Percentiles rank a stretch among this genome's conserved stretches.
Conservation (phyloP, 1,140 invertebrate genomes). For the Proales similis region DNA sequence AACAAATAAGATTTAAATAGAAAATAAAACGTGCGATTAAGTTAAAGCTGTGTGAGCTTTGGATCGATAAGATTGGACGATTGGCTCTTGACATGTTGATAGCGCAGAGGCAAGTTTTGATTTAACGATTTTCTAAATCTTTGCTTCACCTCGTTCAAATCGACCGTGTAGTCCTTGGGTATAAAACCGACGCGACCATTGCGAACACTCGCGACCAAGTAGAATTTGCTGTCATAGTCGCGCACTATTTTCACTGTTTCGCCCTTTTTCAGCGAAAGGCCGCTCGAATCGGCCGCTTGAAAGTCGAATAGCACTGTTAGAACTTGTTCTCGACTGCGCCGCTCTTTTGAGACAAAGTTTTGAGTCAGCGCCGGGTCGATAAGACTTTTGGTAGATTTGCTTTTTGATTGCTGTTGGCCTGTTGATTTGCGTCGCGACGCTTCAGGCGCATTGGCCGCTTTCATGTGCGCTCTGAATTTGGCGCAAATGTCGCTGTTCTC, state of each 20-base stretch:
- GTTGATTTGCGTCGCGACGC: no score
- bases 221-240: slow-evolving; percentile 25
- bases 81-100: no score
- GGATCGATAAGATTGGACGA: no score
- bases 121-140: slow-evolving; percentile 13
- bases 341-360: not conserved
- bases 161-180: slow-evolving; percentile 26
- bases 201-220: slow-evolving; percentile 15
- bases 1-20: no score
- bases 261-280: slow-evolving; percentile 18
- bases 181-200: slow-evolving; percentile 19
- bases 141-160: slow-evolving; percentile 21
- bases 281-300: not conserved
- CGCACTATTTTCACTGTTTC: slow-evolving; percentile 23
- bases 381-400: not conserved
- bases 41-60: no score
- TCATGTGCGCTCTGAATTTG: not conserved
- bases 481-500: not conserved
- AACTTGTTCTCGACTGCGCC: not conserved
- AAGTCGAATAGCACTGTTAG: slow-evolving; percentile 28
- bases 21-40: no score
- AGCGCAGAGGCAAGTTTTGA: no score
- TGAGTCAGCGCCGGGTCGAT: not conserved
- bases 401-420: not conserved
- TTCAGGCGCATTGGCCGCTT: not conserved